Percentiles rank a stretch among this genome's conserved stretches.
Conservation (phyloP, 2,888 invertebrate genomes). For the Catocala nupta region DNA sequence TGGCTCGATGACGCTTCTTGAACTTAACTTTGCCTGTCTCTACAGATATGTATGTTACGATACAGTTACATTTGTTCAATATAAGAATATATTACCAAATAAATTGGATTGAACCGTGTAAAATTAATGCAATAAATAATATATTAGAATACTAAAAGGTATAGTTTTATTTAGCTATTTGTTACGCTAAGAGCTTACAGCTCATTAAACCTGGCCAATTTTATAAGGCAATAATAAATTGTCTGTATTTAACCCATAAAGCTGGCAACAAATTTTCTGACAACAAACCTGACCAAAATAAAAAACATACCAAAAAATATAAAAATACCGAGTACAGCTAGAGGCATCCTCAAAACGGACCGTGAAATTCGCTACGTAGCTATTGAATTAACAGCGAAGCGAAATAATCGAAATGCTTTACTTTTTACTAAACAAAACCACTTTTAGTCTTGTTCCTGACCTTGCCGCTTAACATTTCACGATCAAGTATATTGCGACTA, state of each 20-base stretch:
- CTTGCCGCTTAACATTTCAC: constrained; percentile 46
- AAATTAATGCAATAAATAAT: neutral
- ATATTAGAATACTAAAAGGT: neutral
- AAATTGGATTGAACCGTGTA: no score
- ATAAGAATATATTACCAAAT: no score
- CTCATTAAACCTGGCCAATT: constrained; percentile 5
- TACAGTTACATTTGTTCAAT: no score
- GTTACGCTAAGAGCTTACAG: neutral
- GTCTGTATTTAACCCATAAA: constrained; percentile 15
- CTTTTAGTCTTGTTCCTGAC: constrained; percentile 57
- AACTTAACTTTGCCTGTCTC: constrained; percentile 19
- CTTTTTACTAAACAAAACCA: constrained; percentile 45
- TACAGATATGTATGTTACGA: no score
- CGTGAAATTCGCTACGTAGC: constrained; percentile 68
- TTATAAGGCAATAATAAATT: neutral
- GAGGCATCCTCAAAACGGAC: constrained; percentile 57
- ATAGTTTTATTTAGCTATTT: neutral
- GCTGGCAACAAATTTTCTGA: constrained; percentile 13
- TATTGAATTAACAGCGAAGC: constrained; percentile 65
- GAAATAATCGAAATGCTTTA: constrained; percentile 46
- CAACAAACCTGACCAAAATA: constrained; percentile 27
- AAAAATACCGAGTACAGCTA: constrained; percentile 64
- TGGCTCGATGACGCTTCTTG: constrained; percentile 51
- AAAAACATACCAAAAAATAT: constrained; percentile 52
- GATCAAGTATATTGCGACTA: constrained; percentile 36